Evolutionary conservation across 2,113 vertebrate genomes (phyloP).

Genomic region (Anolis sagrei): DNA sequence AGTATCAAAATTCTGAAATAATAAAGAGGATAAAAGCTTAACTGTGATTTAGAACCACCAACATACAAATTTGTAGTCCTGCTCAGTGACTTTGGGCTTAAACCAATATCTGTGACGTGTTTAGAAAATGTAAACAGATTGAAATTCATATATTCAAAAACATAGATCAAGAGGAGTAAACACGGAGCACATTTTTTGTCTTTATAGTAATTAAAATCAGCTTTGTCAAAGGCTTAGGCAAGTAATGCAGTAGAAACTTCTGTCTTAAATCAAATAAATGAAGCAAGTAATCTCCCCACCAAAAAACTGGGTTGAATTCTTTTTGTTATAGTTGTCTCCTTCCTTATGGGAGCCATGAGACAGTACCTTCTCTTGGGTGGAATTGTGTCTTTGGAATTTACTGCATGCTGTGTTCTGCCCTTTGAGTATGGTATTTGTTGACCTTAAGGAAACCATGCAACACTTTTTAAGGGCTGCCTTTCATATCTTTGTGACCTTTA

Average conservation of each 20-base stretch:
- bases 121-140: not conserved
- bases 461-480: not conserved
- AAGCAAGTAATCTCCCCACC: too few relatives aligned
- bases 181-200: not conserved
- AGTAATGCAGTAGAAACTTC: too few relatives aligned
- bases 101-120: not conserved
- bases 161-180: too few relatives aligned
- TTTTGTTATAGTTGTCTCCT: not conserved
- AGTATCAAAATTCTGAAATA: not conserved
- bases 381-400: not conserved
- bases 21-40: not conserved
- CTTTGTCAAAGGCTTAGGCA: too few relatives aligned
- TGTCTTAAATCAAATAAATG: too few relatives aligned
- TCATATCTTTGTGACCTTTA: not conserved
- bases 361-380: not conserved
- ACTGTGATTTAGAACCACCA: not conserved
- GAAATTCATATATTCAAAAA: too few relatives aligned
- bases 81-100: not conserved
- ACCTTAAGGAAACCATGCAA: conserved; percentile 6
- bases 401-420: not conserved
- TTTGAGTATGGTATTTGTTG: not conserved
- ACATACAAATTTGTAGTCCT: not conserved
- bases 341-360: not conserved
- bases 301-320: not conserved
- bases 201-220: not conserved